Percentiles rank a stretch among this genome's conserved stretches.
Conservation (phyloP, 2,797 vertebrate species). For the Coracias cyanogaster region DNA sequence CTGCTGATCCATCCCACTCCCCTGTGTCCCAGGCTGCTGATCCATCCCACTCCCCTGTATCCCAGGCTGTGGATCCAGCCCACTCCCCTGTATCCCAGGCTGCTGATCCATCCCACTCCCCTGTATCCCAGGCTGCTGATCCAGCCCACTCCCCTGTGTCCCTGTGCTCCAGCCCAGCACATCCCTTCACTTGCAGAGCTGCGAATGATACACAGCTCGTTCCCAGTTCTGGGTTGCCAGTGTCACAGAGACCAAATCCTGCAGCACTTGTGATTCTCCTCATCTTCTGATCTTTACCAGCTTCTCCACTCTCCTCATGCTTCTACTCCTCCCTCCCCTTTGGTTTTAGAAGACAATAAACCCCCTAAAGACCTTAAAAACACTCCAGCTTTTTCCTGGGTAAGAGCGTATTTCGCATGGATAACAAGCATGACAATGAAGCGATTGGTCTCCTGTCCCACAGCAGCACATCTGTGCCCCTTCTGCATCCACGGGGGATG, state of each 20-base stretch:
- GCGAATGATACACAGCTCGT: neutral
- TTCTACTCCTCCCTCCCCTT: neutral
- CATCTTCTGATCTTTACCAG: neutral
- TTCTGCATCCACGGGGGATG: neutral
- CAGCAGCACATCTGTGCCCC: neutral
- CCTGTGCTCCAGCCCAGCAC: neutral
- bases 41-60: neutral
- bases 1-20: neutral
- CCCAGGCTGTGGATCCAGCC: no score
- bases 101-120: no score
- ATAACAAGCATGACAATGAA: neutral
- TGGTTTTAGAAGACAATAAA: neutral
- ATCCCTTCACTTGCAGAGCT: neutral
- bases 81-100: no score
- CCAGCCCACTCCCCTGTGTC: no score
- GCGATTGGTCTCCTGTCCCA: fast-evolving
- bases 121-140: no score
- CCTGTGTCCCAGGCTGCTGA: neutral
- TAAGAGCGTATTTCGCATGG: neutral
- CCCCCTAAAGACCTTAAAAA: neutral
- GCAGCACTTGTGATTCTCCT: neutral
- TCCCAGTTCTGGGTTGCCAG: neutral
- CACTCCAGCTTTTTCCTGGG: neutral
- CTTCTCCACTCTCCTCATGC: neutral
- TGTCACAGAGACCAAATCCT: neutral